A percentile compares a stretch with the other conserved stretches of the same genome.
Conservation (phyloP, 2,888 invertebrate genomes). For the Matsumyia berberina region DNA sequence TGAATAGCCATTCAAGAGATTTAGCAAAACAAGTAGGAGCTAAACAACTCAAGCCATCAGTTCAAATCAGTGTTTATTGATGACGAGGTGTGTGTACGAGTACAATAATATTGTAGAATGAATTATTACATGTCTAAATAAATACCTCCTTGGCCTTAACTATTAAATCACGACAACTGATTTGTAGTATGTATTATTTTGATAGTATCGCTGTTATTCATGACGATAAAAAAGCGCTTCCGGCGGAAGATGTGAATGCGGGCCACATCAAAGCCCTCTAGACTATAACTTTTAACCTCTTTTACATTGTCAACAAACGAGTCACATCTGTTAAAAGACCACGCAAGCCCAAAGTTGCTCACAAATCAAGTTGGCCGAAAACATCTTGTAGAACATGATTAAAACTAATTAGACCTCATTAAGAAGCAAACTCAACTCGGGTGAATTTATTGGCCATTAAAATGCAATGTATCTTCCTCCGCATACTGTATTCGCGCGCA, state of each 20-base stretch:
- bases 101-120: too few relatives aligned
- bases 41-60: too few relatives aligned
- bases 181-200: too few relatives aligned
- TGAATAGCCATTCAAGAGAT: background rate
- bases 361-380: conserved; percentile 57
- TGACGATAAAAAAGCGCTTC: background rate
- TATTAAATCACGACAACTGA: too few relatives aligned
- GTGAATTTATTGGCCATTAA: conserved; percentile 62
- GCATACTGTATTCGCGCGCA: conserved; percentile 29
- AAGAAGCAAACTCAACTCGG: conserved; percentile 42
- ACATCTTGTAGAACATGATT: conserved; percentile 65
- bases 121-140: too few relatives aligned
- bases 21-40: too few relatives aligned
- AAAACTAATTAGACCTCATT: conserved; percentile 61
- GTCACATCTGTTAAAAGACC: conserved; percentile 55
- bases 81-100: too few relatives aligned
- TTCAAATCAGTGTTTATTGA: too few relatives aligned
- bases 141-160: too few relatives aligned
- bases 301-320: conserved; percentile 36
- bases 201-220: too few relatives aligned
- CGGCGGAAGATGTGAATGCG: background rate
- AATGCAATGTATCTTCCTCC: conserved; percentile 62
- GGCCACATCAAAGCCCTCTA: background rate
- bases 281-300: background rate
- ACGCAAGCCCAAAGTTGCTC: conserved; percentile 33